Evolutionary conservation across 2,797 vertebrate genomes (phyloP), one percentile per base, ranked within the genome.

Genomic region (Zalophus californianus): DNA sequence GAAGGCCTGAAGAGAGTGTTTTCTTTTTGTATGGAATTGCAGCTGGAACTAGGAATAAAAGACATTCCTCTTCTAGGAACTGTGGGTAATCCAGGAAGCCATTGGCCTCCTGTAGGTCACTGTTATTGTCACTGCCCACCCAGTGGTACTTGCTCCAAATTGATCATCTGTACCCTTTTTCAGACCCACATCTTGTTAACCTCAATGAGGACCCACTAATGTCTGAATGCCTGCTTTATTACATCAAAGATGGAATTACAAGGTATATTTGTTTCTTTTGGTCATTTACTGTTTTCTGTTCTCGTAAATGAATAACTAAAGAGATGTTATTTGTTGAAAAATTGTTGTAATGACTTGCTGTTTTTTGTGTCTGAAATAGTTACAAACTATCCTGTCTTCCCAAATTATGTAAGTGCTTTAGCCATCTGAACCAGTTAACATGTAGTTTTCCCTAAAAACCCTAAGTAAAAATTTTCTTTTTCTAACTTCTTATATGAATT

Each of bases 141-240:
- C 14, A 16, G 20, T 15, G 88, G 2, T 60, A 4, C 25, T 75
- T 29, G 4, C 73, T 97, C 91, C 54, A 91, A 86, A 93, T 29
- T 97, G 79, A 94, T 92, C 35, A 8, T 66, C 80, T 83, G 16
- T 96, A 77, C 20, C 91, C 52, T 96, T 97, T 98, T 97, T 97
- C 98, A 99, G 99, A 99, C 99, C 99, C 99, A 97, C 99, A 99
- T 98, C 99, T 99, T 94, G 99, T 99, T 94, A 99, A 99, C 98
- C 99, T 99, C 97, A 99, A 99, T 52, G 99, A 99, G 98, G 99
- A 99, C 98, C 99, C 99, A 9, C 99, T 99, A 85, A 99, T 99
- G 99, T 99, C 99, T 0, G 99, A 99, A 98, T 99, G 99, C 98
- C 99, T 99, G 94, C 99, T 99, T 84, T 99, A 99, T 98, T 99